phyloP scores from a whole-genome alignment of 2,113 vertebrate species.

The Illadopsis cleaveri region DNA sequence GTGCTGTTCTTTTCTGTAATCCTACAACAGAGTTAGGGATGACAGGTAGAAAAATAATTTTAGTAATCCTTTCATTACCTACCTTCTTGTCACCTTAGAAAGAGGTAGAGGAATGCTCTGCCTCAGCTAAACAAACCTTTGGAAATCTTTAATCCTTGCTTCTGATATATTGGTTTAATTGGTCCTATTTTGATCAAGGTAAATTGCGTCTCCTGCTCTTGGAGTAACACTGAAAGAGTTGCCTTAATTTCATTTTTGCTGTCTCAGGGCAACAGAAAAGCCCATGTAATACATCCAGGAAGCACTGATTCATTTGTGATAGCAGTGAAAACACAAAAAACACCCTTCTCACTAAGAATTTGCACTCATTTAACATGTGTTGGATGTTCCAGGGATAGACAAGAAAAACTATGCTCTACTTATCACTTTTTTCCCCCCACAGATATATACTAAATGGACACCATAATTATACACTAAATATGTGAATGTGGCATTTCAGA shows the following conservation, averaged over 20 bases:
- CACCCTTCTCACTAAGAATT: not conserved
- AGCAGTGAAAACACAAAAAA: not conserved
- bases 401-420: fast-evolving
- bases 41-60: conserved; percentile 34
- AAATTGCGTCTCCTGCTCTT: not conserved
- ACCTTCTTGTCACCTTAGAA: not conserved
- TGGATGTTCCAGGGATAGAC: not conserved
- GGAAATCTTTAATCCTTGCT: not conserved
- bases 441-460: not conserved
- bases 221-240: not conserved
- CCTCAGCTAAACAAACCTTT: not conserved
- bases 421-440: fast-evolving
- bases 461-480: too few species aligned
- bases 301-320: not conserved
- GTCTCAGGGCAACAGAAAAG: not conserved
- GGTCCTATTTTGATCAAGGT: not conserved
- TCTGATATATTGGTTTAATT: not conserved
- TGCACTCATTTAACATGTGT: not conserved
- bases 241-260: not conserved
- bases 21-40: conserved; percentile 23
- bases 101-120: not conserved
- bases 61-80: conserved; percentile 3
- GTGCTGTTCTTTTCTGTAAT: conserved; percentile 20
- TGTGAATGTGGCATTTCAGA: not conserved
- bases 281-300: not conserved